Evolutionary conservation across 1,140 invertebrate species (phyloP), one percentile per base, ranked within the genome.

Genomic region (Brevipalpus yothersi): DNA sequence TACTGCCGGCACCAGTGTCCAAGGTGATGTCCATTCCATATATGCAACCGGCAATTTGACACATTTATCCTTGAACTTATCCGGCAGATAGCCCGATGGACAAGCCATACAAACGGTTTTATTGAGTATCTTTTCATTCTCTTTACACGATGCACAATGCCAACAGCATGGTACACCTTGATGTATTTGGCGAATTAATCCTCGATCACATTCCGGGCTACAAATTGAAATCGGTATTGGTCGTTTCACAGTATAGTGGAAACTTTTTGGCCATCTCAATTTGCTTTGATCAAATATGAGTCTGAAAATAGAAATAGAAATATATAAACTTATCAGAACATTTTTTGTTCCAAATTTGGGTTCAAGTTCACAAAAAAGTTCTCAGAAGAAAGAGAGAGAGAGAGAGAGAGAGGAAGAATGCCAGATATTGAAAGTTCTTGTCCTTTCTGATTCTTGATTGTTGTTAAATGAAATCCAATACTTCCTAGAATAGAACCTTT

Each of bases 151-250:
- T 8, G 41, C n/a, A 40, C 62, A 66, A 53, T 87, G 86, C 89
- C 89, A 94, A 70, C 90, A 93, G 70, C 89, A 94, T 64, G 80
- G 82, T 68, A 90, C 85, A 0, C 84, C 85, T 67, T 87, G 84
- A 23, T 88, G 82, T 70, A 86, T 86, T 69, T 85, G 82, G 73
- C 87, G 90, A 60, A 53, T 60, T 12, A 59, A 42, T 17, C 59
- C 62, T 10, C 13, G n/a, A 0, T n/a, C 11, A 56, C 61, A 66
- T 15, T 53, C 73, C 23, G 75, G 71, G 64, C 78, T 80, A 68
- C 82, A 83, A 12, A 78, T 73, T 47, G 80, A 82, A 45, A 71
- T 67, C 4, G 79, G 78, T 2, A 55, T 41, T 0, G 43, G 40
- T 73, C 65, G 31, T 5, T 31, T 31, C 31, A 31, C 53, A 53